Conservation (phyloP, 2,113 vertebrate genomes). For the Corythaixoides concolor region DNA sequence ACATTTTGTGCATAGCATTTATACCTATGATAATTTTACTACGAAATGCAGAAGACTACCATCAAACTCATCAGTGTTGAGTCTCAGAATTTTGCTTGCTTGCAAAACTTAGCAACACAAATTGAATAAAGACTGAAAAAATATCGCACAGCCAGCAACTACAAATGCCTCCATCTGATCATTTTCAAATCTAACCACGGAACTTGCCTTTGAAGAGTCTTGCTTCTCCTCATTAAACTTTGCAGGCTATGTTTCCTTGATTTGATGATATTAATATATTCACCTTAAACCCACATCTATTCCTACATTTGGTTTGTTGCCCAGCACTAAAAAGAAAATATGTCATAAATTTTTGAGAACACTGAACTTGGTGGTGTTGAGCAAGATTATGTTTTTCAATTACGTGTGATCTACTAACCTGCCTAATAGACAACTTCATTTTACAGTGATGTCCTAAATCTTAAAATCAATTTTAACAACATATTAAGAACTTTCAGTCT, state of each 20-base stretch:
- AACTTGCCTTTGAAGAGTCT: background rate
- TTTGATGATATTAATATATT: background rate
- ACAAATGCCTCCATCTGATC: background rate
- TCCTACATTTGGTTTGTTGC: slow-evolving; percentile 37
- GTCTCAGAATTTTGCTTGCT: background rate
- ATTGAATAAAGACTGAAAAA: background rate
- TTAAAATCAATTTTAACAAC: slow-evolving; percentile 48
- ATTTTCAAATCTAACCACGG: background rate
- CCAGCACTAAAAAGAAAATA: slow-evolving; percentile 48
- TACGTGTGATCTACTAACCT: slow-evolving; percentile 41
- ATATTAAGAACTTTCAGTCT: background rate
- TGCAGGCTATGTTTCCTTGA: background rate
- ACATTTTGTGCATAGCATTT: background rate
- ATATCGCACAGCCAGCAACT: background rate
- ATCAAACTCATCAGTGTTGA: accelerated
- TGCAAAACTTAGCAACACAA: background rate
- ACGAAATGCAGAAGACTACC: background rate
- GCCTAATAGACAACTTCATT: slow-evolving; percentile 35
- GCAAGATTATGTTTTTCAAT: slow-evolving; percentile 51
- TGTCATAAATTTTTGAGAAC: slow-evolving; percentile 29
- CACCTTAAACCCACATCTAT: slow-evolving; percentile 32
- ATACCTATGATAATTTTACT: background rate
- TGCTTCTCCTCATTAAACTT: background rate
- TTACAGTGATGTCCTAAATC: slow-evolving; percentile 21
- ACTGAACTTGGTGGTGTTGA: background rate